These are phyloP conservation scores for Drosophila virilis DNA, from an alignment of 1,140 invertebrate genomes.

Conservation along the genomic window DNA sequence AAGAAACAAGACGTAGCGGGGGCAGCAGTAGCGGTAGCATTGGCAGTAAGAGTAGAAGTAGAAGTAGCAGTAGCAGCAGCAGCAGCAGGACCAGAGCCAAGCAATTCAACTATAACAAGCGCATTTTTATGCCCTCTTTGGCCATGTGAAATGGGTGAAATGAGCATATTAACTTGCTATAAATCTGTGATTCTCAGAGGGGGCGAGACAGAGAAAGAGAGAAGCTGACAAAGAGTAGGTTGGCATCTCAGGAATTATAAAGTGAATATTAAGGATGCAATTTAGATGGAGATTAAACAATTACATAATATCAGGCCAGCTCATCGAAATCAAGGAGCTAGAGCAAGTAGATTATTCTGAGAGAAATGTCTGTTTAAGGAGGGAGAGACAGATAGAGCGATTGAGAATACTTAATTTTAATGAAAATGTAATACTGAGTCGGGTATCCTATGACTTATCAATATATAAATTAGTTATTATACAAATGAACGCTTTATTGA, in stretches of 20 bases:
- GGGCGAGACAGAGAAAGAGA: background rate
- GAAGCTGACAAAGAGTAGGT: background rate
- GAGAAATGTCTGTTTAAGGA: no score
- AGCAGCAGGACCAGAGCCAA: background rate
- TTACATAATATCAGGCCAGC: constrained; percentile 9
- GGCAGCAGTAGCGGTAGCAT: background rate
- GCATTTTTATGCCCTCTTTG: constrained; percentile 59
- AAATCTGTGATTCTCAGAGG: constrained; percentile 55
- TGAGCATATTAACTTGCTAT: constrained; percentile 79
- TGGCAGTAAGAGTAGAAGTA: background rate
- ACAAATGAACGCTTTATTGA: no score
- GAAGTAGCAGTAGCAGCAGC: background rate
- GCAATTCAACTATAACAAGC: constrained; percentile 51
- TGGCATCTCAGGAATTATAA: constrained; percentile 11
- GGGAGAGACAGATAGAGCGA: no score
- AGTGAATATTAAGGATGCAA: constrained; percentile 26
- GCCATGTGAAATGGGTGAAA: constrained; percentile 52
- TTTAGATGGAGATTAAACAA: constrained; percentile 13
- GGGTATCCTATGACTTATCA: no score
- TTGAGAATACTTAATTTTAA: no score
- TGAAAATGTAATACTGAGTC: no score
- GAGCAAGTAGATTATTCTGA: no score
- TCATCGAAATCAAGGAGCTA: background rate
- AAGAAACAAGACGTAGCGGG: background rate
- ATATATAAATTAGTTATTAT: no score